Conservation (phyloP, 2,113 vertebrate species). For the Phocoena phocoena region DNA sequence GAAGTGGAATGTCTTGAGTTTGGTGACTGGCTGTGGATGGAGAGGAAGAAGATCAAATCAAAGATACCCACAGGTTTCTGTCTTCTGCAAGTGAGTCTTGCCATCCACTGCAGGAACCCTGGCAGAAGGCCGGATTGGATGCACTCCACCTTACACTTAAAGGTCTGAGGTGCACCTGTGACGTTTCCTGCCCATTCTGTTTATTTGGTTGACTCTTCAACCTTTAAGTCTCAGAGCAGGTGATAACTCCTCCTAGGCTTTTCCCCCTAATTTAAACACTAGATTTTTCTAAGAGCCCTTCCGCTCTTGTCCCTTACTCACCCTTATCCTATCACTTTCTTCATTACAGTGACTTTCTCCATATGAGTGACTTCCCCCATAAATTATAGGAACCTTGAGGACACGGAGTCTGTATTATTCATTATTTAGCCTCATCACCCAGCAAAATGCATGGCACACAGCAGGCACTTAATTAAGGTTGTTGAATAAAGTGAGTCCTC, state of each 20-base stretch:
- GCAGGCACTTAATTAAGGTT: background rate
- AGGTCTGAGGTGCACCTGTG: background rate
- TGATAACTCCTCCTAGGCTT: background rate
- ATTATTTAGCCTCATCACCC: background rate
- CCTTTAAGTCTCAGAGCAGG: background rate
- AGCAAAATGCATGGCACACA: background rate
- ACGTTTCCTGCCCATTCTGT: background rate
- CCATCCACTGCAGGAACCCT: background rate
- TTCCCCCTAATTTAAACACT: background rate
- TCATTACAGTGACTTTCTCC: background rate
- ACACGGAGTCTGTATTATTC: background rate
- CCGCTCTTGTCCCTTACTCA: background rate
- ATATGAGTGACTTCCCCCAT: background rate
- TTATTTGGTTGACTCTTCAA: background rate
- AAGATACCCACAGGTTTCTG: background rate
- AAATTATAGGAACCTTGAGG: background rate
- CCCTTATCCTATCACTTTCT: background rate
- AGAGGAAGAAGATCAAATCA: background rate
- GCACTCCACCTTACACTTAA: fast-evolving
- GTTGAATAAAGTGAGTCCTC: background rate
- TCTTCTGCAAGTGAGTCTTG: background rate
- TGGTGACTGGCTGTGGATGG: background rate
- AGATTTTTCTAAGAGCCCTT: background rate
- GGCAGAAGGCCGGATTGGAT: background rate
- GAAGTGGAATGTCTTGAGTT: background rate